Base-by-base conservation (phyloP, 1,140 invertebrate genomes). In the Elysia chlorotica region DNA sequence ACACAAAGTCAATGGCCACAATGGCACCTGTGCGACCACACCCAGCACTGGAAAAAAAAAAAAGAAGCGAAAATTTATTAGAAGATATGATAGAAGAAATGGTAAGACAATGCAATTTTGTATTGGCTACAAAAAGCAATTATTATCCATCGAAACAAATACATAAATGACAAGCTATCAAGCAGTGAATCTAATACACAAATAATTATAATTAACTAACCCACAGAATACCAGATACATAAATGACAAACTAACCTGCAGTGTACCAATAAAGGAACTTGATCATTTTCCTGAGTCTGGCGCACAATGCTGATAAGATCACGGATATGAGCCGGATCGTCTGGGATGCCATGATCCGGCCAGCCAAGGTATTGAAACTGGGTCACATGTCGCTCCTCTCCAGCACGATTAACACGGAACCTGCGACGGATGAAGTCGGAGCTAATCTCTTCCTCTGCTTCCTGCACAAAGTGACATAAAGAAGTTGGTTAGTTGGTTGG, bases 361-460 rank as follows among this genome's bases (percentile, higher is more conserved):
- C 97, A 99, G 21, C 95, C 95, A 89, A 83, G 94, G 88, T 98
- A 98, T 87, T 99, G 96, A 86, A 96, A 99, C 84, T 99, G 97
- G 83, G 92, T 96, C 77, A 98, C 74, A 1, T 30, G 82, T 79
- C 61, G 90, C 48, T 79, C 35, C 30, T 82, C 71, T 56, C 86
- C 85, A 17, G 81, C 84, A 71, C 86, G 88, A 31, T 81, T 86
- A 87, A 85, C 33, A 88, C 56, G 67, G 74, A 83, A 65, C 79
- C 77, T 37, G 79, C 81, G 59, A 31, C 35, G 41, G 21, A 61
- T 56, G 36, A 74, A 77, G 53, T 73, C 73, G 6, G 61, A 61
- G 14, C 33, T 54, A 2, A 69, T 65, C 23, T 74, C 35, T 35
- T 69, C 56, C 69, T 77, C 76, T 5, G 19, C 2, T 36, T 65